Percentiles rank a stretch among this genome's conserved stretches.
Evolutionary conservation across 2,113 vertebrate species (phyloP).

Genomic region (Podilymbus podiceps): DNA sequence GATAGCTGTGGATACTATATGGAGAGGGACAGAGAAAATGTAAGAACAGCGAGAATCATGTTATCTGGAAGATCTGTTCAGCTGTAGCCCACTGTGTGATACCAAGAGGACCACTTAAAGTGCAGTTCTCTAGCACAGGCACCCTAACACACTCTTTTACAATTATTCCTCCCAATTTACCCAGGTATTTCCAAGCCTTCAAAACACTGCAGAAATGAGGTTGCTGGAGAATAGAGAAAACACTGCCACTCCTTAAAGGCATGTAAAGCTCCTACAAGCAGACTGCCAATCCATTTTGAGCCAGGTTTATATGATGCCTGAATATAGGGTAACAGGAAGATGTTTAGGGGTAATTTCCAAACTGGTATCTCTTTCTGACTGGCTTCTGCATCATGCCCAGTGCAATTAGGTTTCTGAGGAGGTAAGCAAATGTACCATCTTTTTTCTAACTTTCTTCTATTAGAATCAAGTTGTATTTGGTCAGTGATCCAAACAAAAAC

Average conservation of each 20-base stretch:
- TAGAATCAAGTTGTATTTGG: background rate
- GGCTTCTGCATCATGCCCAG: background rate
- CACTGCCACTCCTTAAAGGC: background rate
- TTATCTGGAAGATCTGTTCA: background rate
- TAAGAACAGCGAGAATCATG: background rate
- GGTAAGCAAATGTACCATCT: background rate
- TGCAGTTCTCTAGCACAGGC: background rate
- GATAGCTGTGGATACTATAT: background rate
- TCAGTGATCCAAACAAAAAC: background rate
- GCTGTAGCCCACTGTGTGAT: background rate
- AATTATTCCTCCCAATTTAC: background rate
- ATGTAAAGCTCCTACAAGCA: background rate
- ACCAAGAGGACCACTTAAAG: background rate
- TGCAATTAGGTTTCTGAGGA: background rate
- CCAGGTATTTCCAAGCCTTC: background rate
- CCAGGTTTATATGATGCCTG: background rate
- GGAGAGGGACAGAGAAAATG: background rate
- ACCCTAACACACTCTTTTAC: background rate
- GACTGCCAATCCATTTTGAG: background rate
- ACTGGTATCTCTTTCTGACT: background rate
- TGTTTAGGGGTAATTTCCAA: background rate
- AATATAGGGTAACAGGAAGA: background rate
- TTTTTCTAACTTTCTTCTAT: background rate
- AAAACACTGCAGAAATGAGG: background rate
- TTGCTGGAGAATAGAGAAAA: background rate